Percentiles rank a stretch among this genome's conserved stretches.
Conservation (phyloP, 1,140 invertebrate species). For the Drosophila prosaltans region DNA sequence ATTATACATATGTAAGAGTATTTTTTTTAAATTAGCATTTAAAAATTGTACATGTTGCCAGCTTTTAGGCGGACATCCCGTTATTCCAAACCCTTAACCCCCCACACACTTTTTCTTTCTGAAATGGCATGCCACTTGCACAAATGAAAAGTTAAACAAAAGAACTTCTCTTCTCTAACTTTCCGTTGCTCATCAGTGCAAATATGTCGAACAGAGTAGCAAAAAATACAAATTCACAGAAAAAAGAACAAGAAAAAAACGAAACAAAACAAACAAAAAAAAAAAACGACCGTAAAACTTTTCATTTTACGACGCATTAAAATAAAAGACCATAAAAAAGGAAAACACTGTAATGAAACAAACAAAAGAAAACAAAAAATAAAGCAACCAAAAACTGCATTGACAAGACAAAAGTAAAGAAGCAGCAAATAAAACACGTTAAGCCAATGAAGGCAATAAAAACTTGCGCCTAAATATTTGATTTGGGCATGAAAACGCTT, state of each 20-base stretch:
- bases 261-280: slow-evolving; percentile 21
- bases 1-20: neutral
- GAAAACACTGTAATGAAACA: slow-evolving; percentile 14
- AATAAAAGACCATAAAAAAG: slow-evolving; percentile 61
- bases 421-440: slow-evolving; percentile 18
- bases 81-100: neutral
- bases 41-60: neutral
- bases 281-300: slow-evolving; percentile 45
- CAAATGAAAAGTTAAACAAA: slow-evolving; percentile 10
- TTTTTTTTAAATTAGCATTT: neutral
- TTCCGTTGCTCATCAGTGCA: slow-evolving; percentile 27
- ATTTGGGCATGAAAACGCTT: slow-evolving; percentile 28
- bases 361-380: slow-evolving; percentile 1
- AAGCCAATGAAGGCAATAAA: slow-evolving; percentile 36
- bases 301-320: slow-evolving; percentile 73
- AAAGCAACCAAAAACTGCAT: slow-evolving; percentile 27
- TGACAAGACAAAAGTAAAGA: slow-evolving; percentile 19
- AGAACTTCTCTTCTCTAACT: neutral
- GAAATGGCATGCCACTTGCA: slow-evolving; percentile 7
- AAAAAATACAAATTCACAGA: slow-evolving; percentile 41
- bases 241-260: neutral
- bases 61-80: neutral
- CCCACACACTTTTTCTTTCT: too few relatives aligned
- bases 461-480: slow-evolving; percentile 35
- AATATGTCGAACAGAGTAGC: slow-evolving; percentile 41